Evolutionary conservation across 1,140 invertebrate genomes (phyloP).

Genomic region (Papilio aristodemus): DNA sequence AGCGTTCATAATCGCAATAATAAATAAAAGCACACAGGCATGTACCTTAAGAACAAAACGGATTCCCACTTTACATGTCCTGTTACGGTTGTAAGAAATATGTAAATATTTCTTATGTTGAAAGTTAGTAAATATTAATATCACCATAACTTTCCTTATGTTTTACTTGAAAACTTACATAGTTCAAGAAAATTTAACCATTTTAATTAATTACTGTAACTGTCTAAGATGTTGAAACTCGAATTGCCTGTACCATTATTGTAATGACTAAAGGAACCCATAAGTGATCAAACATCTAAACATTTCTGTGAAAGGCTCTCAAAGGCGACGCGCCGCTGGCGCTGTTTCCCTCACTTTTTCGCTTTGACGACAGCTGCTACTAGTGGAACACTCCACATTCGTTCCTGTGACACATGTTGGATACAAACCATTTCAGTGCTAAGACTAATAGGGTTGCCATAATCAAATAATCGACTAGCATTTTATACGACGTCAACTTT

Average conservation of each 20-base stretch:
- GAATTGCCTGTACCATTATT: not conserved
- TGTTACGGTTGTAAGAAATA: too few relatives aligned
- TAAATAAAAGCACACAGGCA: not conserved
- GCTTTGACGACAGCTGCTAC: not conserved
- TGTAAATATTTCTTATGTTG: too few relatives aligned
- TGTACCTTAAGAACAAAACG: not conserved
- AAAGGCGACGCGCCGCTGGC: slow-evolving; percentile 1
- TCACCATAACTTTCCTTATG: too few relatives aligned
- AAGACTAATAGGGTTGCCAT: not conserved
- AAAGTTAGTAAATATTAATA: too few relatives aligned
- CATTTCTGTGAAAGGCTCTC: slow-evolving; percentile 15
- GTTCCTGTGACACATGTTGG: not conserved
- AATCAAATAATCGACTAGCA: not conserved
- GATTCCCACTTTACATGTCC: too few relatives aligned
- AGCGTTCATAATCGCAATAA: too few relatives aligned
- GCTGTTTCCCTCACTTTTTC: not conserved
- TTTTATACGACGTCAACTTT: too few relatives aligned
- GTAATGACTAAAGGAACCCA: not conserved
- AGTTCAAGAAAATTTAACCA: too few relatives aligned
- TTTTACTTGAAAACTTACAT: too few relatives aligned
- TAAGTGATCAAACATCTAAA: slow-evolving; percentile 1
- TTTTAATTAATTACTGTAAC: too few relatives aligned
- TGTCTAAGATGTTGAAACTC: too few relatives aligned
- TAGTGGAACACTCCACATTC: not conserved
- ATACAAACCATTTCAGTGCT: not conserved